Conservation (phyloP, 2,888 invertebrate species). For the Aporophyla lueneburgensis region DNA sequence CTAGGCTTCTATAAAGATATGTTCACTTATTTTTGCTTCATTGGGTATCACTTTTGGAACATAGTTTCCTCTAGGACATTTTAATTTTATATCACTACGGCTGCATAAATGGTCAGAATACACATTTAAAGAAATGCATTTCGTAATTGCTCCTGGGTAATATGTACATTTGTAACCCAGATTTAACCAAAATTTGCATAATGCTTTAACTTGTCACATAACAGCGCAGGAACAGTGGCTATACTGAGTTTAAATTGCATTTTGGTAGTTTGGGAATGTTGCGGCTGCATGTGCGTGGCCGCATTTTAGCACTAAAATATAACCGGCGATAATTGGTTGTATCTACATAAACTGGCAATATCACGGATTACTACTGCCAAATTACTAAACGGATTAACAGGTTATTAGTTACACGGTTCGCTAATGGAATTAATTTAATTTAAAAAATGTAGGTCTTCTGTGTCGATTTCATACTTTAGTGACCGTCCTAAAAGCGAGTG, state of each 20-base stretch:
- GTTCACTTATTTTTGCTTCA: neutral
- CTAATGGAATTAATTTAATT: slow-evolving; percentile 27
- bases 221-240: slow-evolving; percentile 79
- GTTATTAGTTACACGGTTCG: slow-evolving; percentile 27
- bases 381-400: slow-evolving; percentile 63
- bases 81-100: neutral
- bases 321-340: slow-evolving; percentile 74
- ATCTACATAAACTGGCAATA: slow-evolving; percentile 65
- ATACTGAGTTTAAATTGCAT: slow-evolving; percentile 86
- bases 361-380: slow-evolving; percentile 64
- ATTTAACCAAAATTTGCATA: slow-evolving; percentile 84
- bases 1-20: neutral
- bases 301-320: slow-evolving; percentile 79
- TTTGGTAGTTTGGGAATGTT: slow-evolving; percentile 81
- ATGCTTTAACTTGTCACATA: slow-evolving; percentile 86
- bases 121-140: slow-evolving; percentile 66
- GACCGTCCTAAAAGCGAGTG: slow-evolving; percentile 27
- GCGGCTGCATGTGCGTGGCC: slow-evolving; percentile 76
- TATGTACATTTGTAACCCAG: slow-evolving; percentile 81
- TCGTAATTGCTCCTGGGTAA: slow-evolving; percentile 68
- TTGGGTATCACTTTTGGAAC: neutral
- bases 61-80: neutral
- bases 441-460: slow-evolving; percentile 9
- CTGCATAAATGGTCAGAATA: slow-evolving; percentile 35
- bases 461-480: slow-evolving; percentile 14